Evolutionary conservation across 2,797 vertebrate species (phyloP), one percentile per base, ranked within the genome.

Genomic region (Trematomus bernacchii): DNA sequence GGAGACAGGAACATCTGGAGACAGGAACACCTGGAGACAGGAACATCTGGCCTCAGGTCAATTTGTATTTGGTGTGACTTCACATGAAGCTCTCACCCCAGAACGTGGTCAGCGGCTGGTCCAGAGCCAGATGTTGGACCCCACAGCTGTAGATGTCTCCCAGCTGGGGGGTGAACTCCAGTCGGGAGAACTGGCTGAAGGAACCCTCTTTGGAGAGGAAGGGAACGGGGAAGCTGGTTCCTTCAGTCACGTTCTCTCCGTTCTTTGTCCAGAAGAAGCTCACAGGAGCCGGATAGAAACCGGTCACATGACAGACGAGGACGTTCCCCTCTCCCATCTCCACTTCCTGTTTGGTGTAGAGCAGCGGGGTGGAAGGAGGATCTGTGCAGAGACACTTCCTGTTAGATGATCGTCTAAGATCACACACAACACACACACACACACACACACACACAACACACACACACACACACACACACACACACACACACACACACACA

Each of bases 281-380:
- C 2, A 92, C 88, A 1, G 89, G 88, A 47, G 89, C 71, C 1
- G 91, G 90, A 44, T 23, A 80, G 83, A 91, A 91, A 0, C 76
- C 88, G 2, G 69, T 83, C 18, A 88, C 79, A 0, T 84, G 48
- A 33, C 90, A 92, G 77, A 90, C 19, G 16, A 92, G 89, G 0
- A 2, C 21, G 85, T 91, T 92, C 23, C 61, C 1, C 68, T 42
- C 0, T 43, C 63, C 79, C 0, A 79, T 19, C 42, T 80, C 61
- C 76, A 85, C 67, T 0, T 53, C 0, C 4, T 90, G 66, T 71
- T 15, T 76, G 73, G 46, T 0, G 87, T 89, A 92, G 77, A 92
- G 37, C 1, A 83, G 37, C 0, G 33, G 73, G 3, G 1, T 64
- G 42, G 77, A 61, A 0, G 91, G 61, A 61, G 59, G 19, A 46